phyloP scores from a whole-genome alignment of 2,797 vertebrate species.

The Sebastes aleutianus region DNA sequence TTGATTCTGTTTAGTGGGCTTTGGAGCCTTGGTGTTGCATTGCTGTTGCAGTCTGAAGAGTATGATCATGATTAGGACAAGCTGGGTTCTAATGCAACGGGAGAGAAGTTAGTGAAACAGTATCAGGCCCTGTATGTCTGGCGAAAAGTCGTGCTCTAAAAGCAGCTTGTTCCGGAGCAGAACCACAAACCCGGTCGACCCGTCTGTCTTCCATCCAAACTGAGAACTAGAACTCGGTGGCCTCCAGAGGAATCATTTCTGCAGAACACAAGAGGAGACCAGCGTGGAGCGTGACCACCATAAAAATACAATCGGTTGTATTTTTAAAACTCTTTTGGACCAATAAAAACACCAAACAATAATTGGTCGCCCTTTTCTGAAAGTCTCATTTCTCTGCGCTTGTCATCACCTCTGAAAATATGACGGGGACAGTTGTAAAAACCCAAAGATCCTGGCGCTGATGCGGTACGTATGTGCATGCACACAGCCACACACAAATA shows the following conservation, averaged over 20 bases:
- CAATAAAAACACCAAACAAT: constrained; percentile 78
- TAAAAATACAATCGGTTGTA: constrained; percentile 73
- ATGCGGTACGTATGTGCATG: not conserved
- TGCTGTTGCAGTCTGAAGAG: constrained; percentile 22
- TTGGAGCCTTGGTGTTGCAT: constrained; percentile 22
- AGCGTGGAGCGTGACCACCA: constrained; percentile 63
- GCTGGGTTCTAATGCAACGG: constrained; percentile 48
- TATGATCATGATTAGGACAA: constrained; percentile 48
- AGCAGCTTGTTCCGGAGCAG: constrained; percentile 65
- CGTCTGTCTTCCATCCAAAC: constrained; percentile 68
- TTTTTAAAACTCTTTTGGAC: constrained; percentile 72
- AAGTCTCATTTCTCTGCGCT: constrained; percentile 54
- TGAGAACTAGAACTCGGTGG: constrained; percentile 65
- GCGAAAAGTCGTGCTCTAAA: constrained; percentile 60
- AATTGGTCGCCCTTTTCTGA: constrained; percentile 52
- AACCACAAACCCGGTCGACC: constrained; percentile 76
- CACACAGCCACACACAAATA: constrained; percentile 26
- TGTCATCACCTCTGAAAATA: constrained; percentile 78
- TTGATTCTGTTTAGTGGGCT: constrained; percentile 7
- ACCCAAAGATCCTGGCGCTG: constrained; percentile 46
- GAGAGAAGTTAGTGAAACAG: constrained; percentile 44
- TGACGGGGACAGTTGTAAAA: constrained; percentile 63
- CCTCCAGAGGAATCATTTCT: constrained; percentile 64
- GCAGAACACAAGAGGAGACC: constrained; percentile 67
- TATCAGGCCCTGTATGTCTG: constrained; percentile 52